A percentile compares a stretch with the other conserved stretches of the same genome.
Evolutionary conservation across 1,140 invertebrate genomes (phyloP).

Genomic region (Maniola jurtina): DNA sequence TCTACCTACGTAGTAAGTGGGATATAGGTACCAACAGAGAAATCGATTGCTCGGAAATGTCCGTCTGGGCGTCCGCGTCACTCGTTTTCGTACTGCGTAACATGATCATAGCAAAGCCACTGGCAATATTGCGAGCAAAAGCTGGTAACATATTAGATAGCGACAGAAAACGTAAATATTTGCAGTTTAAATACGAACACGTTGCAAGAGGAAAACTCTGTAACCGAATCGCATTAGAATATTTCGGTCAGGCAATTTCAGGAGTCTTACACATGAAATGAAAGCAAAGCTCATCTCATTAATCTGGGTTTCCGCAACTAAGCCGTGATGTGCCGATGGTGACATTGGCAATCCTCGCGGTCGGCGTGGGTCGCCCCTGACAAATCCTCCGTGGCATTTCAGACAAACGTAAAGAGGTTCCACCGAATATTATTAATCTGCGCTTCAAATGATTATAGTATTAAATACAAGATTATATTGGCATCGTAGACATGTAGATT

Average conservation of each 20-base stretch:
- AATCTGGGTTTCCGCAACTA: constrained; percentile 66
- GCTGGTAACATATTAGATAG: no score
- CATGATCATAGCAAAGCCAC: no score
- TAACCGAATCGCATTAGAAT: constrained; percentile 57
- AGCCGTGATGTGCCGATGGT: constrained; percentile 70
- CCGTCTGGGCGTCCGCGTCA: no score
- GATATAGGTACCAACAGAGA: no score
- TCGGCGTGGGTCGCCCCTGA: constrained; percentile 41
- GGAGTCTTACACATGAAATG: constrained; percentile 22
- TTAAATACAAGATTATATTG: neutral
- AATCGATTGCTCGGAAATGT: no score
- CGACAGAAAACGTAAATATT: neutral
- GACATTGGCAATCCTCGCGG: constrained; percentile 63
- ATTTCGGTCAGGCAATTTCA: neutral
- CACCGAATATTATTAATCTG: neutral
- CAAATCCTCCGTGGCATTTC: constrained; percentile 58
- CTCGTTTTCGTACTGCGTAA: no score
- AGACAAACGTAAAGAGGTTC: constrained; percentile 25
- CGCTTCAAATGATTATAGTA: constrained; percentile 1
- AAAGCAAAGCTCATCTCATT: constrained; percentile 37
- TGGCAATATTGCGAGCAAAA: no score
- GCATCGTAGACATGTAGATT: no score
- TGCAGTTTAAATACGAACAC: neutral
- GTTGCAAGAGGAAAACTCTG: constrained; percentile 21
- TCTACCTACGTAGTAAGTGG: neutral